Base-by-base conservation (phyloP, 2,113 vertebrate genomes). In the Cochlearius cochlearius region DNA sequence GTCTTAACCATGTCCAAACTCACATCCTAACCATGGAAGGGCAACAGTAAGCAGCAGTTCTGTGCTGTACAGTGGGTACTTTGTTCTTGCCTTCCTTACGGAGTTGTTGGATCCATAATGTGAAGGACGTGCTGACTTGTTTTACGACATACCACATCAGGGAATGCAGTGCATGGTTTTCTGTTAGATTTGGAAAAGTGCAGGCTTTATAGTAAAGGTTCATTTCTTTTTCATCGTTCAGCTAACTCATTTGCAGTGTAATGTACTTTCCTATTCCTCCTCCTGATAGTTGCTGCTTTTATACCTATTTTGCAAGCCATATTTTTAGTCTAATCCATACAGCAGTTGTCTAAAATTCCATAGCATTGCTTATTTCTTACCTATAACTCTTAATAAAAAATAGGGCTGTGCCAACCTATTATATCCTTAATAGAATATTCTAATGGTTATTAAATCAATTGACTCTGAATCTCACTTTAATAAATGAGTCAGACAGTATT, bases 381-480 rank as follows among this genome's bases (percentile, higher is more conserved):
- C 96, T 96, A 96, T 98, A 98, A 98, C 88, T 98, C 96, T 97
- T 98, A 97, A 98, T 98, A 98, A 98, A 96, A 98, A 96, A 96
- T 92, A 97, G 92, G 95, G 77, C 94, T 96, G 92, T 90, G 96
- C 96, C 94, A 97, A 95, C 95, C 95, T 98, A 95, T 98, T 98
- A 98, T 97, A 96, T 96, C 94, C 97, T 98, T 98, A 98, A 98
- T 98, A 97, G 97, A 98, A 98, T 98, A 98, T 98, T 98, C 96
- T 98, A 98, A 98, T 98, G 98, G 97, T 98, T 98, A 97, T 98
- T 98, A 98, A 98, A 97, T 98, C 98, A 98, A 97, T 98, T 98
- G 98, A 98, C 97, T 98, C 96, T 96, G 96, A 98, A 98, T 98
- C 97, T 98, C 98, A 98, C 97, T 97, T 98, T 98, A 98, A 98